Base-by-base conservation (phyloP, 1,140 invertebrate species). In the Elymnias hypermnestra region DNA sequence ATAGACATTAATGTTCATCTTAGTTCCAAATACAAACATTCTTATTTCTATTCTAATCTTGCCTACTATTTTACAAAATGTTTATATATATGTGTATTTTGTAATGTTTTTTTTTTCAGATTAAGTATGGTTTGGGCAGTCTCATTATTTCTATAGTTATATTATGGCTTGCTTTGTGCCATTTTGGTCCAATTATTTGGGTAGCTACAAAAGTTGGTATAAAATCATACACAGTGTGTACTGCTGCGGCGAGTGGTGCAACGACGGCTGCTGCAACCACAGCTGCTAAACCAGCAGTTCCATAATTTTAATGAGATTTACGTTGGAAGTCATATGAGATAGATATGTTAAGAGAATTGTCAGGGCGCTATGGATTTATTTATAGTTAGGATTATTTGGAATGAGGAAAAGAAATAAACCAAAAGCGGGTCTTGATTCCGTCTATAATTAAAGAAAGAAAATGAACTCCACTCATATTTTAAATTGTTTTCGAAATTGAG, bases 111-210 rank as follows among this genome's bases (percentile, higher is more conserved):
- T 12, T 33, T 21, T 50, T 17, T 29, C 51, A 75, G 72, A 29
- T 53, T 6, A 57, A 52, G 39, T 72, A 72, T 41, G 55, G 60
- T 0, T 38, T 71, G 1, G 45, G 47, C 1, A 55, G 57, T 28
- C n/a, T 39, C 0, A 43, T 72, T 3, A 64, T 76, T 9, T 69
- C 67, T 22, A 13, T 47, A 1, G 28, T 72, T 18, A 37, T 69
- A 4, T 28, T 76, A 3, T 72, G 65, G 65, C 6, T 63, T 7
- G 45, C 63, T 0, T 8, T 71, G 6, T 56, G 56, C 8, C 47
- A 39, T n/a, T 73, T 48, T 29, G 69, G 57, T 3, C 70, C 64
- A 1, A 25, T 58, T 1, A 35, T 76, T 10, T 76, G 57, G 51
- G 59, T 63, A 28, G 45, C 59, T 0, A 13, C 29, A 7, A 48